Evolutionary conservation across 1,140 invertebrate species (phyloP).

Genomic region (Amyelois transitella): DNA sequence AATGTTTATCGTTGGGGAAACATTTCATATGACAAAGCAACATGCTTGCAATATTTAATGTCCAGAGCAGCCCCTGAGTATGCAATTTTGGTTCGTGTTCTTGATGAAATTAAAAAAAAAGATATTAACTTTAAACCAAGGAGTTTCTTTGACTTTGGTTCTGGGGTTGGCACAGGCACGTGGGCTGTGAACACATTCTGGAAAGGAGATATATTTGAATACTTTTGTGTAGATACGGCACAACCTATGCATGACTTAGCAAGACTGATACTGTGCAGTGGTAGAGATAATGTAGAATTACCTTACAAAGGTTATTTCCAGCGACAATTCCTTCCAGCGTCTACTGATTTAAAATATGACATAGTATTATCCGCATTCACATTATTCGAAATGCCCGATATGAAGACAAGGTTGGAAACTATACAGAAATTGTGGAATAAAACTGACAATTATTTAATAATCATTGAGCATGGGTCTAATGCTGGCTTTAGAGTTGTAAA

Average conservation of each 20-base stretch:
- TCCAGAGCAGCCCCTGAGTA: conserved; percentile 83
- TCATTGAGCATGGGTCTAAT: conserved; percentile 89
- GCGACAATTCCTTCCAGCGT: conserved; percentile 86
- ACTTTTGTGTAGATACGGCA: conserved; percentile 88
- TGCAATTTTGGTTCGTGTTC: conserved; percentile 80
- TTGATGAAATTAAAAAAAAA: conserved; percentile 81
- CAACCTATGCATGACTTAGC: conserved; percentile 87
- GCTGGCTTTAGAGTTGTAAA: conserved; percentile 85
- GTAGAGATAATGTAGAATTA: conserved; percentile 75
- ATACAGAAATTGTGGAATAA: conserved; percentile 90
- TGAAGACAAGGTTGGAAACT: conserved; percentile 79
- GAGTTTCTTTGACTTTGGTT: conserved; percentile 92
- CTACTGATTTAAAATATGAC: conserved; percentile 78
- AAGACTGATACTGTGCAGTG: conserved; percentile 80
- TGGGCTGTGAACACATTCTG: conserved; percentile 87
- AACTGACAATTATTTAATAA: conserved; percentile 86
- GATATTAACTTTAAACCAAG: conserved; percentile 82
- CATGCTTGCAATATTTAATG: conserved; percentile 81
- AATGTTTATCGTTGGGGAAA: conserved; percentile 82
- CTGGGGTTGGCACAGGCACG: conserved; percentile 87
- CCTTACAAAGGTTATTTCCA: conserved; percentile 80
- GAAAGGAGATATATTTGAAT: conserved; percentile 83
- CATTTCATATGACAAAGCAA: conserved; percentile 80
- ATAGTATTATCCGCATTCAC: conserved; percentile 88
- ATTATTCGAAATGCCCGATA: conserved; percentile 85